Percentiles rank a stretch among this genome's conserved stretches.
phyloP scores from a whole-genome alignment of 2,888 invertebrate genomes.

The Tiliacea aurago region DNA sequence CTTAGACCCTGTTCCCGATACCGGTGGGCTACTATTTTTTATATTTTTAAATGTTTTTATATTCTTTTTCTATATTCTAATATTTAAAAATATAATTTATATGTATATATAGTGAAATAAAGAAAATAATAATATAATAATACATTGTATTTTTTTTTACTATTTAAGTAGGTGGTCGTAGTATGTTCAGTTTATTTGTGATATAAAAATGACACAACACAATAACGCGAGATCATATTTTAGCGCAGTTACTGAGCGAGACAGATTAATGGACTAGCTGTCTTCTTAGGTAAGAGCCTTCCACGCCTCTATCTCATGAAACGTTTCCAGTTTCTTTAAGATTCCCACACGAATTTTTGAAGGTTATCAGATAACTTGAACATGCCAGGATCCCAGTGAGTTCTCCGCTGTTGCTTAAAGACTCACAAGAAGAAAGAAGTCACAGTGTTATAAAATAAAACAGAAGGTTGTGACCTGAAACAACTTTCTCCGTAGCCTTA shows the following conservation, averaged over 20 bases:
- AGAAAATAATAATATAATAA: too few relatives aligned
- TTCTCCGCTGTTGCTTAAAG: background rate
- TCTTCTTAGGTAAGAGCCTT: background rate
- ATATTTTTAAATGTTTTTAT: too few relatives aligned
- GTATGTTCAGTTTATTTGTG: constrained; percentile 23
- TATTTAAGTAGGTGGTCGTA: background rate
- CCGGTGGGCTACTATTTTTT: too few relatives aligned
- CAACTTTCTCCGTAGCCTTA: background rate
- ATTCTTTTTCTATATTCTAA: too few relatives aligned
- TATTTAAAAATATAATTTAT: too few relatives aligned
- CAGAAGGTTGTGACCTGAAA: background rate
- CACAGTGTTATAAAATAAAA: background rate
- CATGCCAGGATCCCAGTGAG: background rate
- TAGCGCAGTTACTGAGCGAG: background rate
- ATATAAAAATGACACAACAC: constrained; percentile 18
- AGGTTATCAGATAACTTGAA: too few relatives aligned
- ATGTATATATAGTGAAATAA: too few relatives aligned
- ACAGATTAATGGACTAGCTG: background rate
- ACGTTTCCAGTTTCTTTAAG: background rate
- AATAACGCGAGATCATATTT: constrained; percentile 26
- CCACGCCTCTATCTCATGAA: background rate
- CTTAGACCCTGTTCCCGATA: too few relatives aligned
- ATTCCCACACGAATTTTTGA: background rate
- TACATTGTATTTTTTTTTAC: too few relatives aligned
- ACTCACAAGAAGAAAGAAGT: background rate